Base-by-base conservation (phyloP, 2,113 vertebrate species). In the Furnarius figulus region DNA sequence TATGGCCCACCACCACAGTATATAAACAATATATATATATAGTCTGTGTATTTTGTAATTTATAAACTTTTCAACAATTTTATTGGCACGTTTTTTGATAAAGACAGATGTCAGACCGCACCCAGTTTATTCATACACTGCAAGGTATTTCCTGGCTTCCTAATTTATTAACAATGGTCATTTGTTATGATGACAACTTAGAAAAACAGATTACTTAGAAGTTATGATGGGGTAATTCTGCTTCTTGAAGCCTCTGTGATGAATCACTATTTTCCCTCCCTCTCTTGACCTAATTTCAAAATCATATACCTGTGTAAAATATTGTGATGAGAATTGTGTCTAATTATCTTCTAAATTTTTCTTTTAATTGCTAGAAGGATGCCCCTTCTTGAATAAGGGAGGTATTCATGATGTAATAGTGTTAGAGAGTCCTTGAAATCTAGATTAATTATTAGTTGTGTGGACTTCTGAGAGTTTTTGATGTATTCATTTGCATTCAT, bases 221-320 rank as follows among this genome's bases (percentile, higher is more conserved):
- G 94, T 97, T 97, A 89, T 94, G 97, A 98, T 97, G 97, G 98
- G 95, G 96, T 97, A 98, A 98, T 98, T 95, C 89, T 95, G 94
- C 90, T 89, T 97, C 95, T 90, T 82, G 87, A 66, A 96, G 84
- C 55, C 76, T 93, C 56, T 67, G 90, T 97, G 98, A 98, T 97
- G 97, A 98, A 98, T 97, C 96, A 98, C 92, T 58, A 65, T 96
- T 97, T 95, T 96, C 94, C 94, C 95, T 98, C 93, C 96, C 89
- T 98, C 72, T 63, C 88, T 91, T 98, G 98, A 98, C 97, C 98
- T 97, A 98, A 98, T 98, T 98, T 98, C 96, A 96, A 97, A 98
- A 97, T 95, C 96, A 89, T 87, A 76, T 97, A 98, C 96, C 97
- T 98, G 89, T 96, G 95, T 96, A 97, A 98, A 98, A 97, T 97